Percentiles rank a stretch among this genome's conserved stretches.
These are phyloP conservation scores for Rousettus leschenaultii DNA, from an alignment of 2,113 vertebrate genomes.

Conservation along the genomic window DNA sequence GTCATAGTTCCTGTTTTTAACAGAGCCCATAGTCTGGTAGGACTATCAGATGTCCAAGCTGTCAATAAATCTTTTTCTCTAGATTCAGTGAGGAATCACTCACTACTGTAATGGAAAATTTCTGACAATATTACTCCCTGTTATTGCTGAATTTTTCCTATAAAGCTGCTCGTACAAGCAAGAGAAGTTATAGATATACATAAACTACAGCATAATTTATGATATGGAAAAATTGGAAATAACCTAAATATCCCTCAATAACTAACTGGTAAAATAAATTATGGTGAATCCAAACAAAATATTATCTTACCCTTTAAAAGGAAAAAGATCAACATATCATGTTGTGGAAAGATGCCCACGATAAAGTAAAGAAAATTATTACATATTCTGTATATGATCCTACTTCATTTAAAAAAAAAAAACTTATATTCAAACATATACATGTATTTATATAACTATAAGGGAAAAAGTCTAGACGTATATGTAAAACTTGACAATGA, in stretches of 20 bases:
- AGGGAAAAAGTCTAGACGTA: background rate
- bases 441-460: background rate
- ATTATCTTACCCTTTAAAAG: conserved; percentile 15
- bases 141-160: background rate
- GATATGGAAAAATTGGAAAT: background rate
- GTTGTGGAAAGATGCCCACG: background rate
- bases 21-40: background rate
- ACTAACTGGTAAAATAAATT: conserved; percentile 16
- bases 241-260: background rate
- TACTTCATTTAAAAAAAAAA: too few relatives aligned
- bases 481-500: background rate
- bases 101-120: background rate
- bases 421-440: conserved; percentile 5
- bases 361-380: background rate
- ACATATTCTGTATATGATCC: background rate
- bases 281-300: background rate
- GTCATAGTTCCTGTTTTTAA: background rate
- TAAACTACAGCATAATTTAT: background rate
- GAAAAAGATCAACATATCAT: background rate
- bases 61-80: background rate
- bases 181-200: background rate
- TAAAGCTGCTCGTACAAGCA: background rate
- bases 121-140: background rate
- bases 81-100: background rate
- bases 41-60: background rate